Conservation (phyloP, 2,113 vertebrate species). For the Pedetes capensis region DNA sequence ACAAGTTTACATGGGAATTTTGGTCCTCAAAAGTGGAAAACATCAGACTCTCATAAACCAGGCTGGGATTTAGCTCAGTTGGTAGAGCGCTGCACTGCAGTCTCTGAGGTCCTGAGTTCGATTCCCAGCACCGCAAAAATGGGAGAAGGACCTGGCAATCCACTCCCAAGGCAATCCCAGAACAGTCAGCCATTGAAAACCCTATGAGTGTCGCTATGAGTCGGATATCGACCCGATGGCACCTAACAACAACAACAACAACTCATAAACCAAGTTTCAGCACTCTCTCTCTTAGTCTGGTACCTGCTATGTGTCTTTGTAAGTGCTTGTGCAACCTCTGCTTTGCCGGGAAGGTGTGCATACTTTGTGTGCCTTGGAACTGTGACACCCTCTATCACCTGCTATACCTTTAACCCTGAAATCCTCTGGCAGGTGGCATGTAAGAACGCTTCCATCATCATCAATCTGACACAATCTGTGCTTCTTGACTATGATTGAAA, state of each 20-base stretch:
- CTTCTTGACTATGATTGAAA: background rate
- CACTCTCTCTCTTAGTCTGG: background rate
- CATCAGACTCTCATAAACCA: background rate
- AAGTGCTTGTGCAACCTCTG: background rate
- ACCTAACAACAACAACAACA: too few species aligned
- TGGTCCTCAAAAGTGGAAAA: background rate
- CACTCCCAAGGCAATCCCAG: too few species aligned
- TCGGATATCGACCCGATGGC: too few species aligned
- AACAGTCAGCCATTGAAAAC: too few species aligned
- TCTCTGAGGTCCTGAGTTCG: too few species aligned
- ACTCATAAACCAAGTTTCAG: too few species aligned
- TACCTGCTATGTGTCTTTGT: background rate
- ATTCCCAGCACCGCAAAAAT: too few species aligned
- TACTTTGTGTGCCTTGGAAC: background rate
- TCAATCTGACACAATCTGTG: background rate
- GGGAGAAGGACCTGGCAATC: too few species aligned
- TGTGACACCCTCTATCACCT: background rate
- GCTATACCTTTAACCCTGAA: background rate
- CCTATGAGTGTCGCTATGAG: too few species aligned
- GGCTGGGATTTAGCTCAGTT: too few species aligned
- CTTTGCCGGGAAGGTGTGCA: background rate
- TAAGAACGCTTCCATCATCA: background rate
- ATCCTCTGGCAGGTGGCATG: background rate
- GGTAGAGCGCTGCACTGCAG: too few species aligned
- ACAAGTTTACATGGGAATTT: background rate